Evolutionary conservation across 2,888 invertebrate species (phyloP).

Genomic region (Cosmia pyralina): DNA sequence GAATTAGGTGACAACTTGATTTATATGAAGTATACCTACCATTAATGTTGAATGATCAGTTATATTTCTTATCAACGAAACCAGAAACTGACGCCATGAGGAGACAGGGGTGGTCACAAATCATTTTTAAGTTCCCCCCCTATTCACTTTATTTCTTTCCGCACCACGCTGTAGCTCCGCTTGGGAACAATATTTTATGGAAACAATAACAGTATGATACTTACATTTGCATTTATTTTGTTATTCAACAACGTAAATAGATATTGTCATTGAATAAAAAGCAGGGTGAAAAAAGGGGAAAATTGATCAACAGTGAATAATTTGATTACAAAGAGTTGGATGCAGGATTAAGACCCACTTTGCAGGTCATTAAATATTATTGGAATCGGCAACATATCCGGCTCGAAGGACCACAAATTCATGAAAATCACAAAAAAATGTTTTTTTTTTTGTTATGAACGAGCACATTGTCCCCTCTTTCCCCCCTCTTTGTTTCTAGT

Average conservation of each 20-base stretch:
- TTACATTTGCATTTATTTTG: conserved; percentile 32
- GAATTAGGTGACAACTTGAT: not conserved
- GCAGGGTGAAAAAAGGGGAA: not conserved
- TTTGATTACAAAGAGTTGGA: not conserved
- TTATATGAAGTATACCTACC: not conserved
- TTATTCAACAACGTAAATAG: conserved; percentile 13
- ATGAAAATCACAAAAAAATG: not conserved
- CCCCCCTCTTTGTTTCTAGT: not conserved
- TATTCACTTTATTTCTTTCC: conserved; percentile 29
- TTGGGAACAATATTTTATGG: conserved; percentile 27
- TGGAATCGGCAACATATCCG: not conserved
- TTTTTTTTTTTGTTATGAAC: not conserved
- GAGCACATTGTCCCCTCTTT: too few relatives aligned
- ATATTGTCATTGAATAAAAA: conserved; percentile 3
- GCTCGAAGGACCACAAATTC: not conserved
- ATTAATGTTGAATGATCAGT: conserved; percentile 19
- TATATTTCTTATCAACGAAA: conserved; percentile 14
- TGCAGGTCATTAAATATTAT: not conserved
- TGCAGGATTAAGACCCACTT: not conserved
- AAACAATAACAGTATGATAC: conserved; percentile 1
- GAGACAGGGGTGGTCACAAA: conserved; percentile 20
- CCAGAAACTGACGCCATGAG: conserved; percentile 8
- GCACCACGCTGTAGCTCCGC: not conserved
- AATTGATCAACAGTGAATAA: not conserved
- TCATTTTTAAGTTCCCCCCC: conserved; percentile 28